phyloP scores from a whole-genome alignment of 2,113 vertebrate species.

The Gambusia holbrooki region DNA sequence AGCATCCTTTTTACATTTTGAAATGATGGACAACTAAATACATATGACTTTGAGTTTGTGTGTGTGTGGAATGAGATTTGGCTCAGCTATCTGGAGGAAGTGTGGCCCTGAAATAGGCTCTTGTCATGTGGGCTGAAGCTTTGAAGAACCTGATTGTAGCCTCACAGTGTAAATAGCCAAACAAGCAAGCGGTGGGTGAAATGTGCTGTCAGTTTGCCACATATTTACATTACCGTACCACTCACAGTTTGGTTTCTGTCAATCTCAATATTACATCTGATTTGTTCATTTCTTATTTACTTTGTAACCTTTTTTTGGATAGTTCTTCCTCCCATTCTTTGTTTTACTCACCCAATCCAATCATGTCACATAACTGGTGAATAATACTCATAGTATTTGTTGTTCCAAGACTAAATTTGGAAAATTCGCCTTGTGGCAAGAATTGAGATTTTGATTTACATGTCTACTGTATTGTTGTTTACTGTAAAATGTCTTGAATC shows the following conservation, averaged over 20 bases:
- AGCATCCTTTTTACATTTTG: slow-evolving; percentile 46
- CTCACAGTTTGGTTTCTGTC: slow-evolving; percentile 34
- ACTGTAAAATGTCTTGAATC: slow-evolving; percentile 39
- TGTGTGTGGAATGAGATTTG: slow-evolving; percentile 48
- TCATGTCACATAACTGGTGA: slow-evolving; percentile 3
- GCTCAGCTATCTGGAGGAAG: slow-evolving; percentile 61
- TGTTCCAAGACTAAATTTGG: background rate
- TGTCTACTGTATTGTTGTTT: background rate
- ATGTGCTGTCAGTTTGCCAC: slow-evolving; percentile 64
- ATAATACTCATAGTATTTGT: slow-evolving; percentile 16
- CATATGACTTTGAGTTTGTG: slow-evolving; percentile 44
- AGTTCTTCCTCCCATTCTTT: slow-evolving; percentile 5
- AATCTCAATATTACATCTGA: slow-evolving; percentile 26
- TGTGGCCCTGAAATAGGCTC: slow-evolving; percentile 64
- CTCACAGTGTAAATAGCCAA: slow-evolving; percentile 77
- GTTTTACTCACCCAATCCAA: background rate
- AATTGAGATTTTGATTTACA: slow-evolving; percentile 30
- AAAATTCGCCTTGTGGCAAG: background rate
- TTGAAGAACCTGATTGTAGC: slow-evolving; percentile 74
- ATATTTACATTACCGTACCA: slow-evolving; percentile 76
- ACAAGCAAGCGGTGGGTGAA: slow-evolving; percentile 74
- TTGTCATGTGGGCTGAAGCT: slow-evolving; percentile 65
- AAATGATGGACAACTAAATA: slow-evolving; percentile 59
- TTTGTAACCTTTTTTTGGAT: slow-evolving; percentile 15
- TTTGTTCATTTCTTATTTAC: slow-evolving; percentile 46